These are phyloP conservation scores for Alsophila aescularia DNA, from an alignment of 2,888 invertebrate species.

Conservation along the genomic window DNA sequence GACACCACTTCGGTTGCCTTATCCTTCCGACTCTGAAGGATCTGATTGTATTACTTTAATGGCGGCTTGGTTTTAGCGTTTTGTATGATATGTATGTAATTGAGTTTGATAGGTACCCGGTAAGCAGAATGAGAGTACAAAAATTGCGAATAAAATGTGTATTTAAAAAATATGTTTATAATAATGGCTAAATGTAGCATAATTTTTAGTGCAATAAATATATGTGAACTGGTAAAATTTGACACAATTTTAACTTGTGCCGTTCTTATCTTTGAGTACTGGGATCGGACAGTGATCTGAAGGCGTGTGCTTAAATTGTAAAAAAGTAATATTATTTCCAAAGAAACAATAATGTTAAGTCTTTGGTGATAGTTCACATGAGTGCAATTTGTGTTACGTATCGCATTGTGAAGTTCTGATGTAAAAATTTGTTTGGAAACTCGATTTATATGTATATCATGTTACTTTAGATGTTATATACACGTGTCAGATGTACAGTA, in stretches of 20 bases:
- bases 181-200: constrained; percentile 70
- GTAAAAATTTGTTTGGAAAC: constrained; percentile 58
- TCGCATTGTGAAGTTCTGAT: constrained; percentile 56
- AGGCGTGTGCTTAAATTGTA: constrained; percentile 59
- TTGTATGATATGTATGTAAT: constrained; percentile 60
- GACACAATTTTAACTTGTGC: constrained; percentile 31
- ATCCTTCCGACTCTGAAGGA: constrained; percentile 44
- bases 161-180: constrained; percentile 50
- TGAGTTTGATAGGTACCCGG: constrained; percentile 44
- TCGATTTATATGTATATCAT: constrained; percentile 73
- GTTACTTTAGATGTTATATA: constrained; percentile 58
- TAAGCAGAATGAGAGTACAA: constrained; percentile 76
- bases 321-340: constrained; percentile 68
- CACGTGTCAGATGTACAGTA: constrained; percentile 49
- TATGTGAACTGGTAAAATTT: constrained; percentile 53
- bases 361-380: constrained; percentile 63
- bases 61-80: constrained; percentile 51
- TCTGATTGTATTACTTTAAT: constrained; percentile 38
- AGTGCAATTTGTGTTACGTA: constrained; percentile 63
- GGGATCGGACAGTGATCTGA: constrained; percentile 50
- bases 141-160: constrained; percentile 66
- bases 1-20: constrained; percentile 74
- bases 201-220: constrained; percentile 79
- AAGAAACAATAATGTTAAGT: constrained; percentile 72
- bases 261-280: constrained; percentile 41